Percentiles rank a stretch among this genome's conserved stretches.
Evolutionary conservation across 2,113 vertebrate species (phyloP).

Genomic region (Agelaius tricolor): DNA sequence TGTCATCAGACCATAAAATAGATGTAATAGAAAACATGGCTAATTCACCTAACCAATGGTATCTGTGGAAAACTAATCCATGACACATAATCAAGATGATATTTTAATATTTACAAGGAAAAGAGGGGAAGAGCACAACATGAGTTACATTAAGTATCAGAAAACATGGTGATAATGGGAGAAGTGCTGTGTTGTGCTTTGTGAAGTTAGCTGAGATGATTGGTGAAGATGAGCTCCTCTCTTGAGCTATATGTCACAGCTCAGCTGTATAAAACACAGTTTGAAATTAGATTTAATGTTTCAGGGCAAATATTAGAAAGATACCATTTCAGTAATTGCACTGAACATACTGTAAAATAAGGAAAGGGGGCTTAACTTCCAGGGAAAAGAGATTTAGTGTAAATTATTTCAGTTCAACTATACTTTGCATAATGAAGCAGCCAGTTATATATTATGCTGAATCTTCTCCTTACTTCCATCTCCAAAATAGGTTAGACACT

Average conservation of each 20-base stretch:
- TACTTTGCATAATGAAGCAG: background rate
- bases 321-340: background rate
- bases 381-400: background rate
- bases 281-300: background rate
- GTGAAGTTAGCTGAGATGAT: background rate
- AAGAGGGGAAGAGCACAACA: background rate
- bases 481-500: background rate
- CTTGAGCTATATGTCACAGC: background rate
- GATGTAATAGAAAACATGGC: background rate
- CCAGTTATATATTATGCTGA: background rate
- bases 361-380: background rate
- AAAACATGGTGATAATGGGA: background rate
- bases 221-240: background rate
- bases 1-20: background rate
- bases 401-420: background rate
- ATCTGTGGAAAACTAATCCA: background rate
- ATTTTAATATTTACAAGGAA: background rate
- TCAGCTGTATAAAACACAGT: background rate
- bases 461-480: background rate
- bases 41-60: background rate
- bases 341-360: background rate
- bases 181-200: background rate
- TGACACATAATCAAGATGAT: background rate
- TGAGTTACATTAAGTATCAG: background rate
- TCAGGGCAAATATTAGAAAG: background rate